Evolutionary conservation across 2,888 invertebrate genomes (phyloP).

Genomic region (Galeruca laticollis): DNA sequence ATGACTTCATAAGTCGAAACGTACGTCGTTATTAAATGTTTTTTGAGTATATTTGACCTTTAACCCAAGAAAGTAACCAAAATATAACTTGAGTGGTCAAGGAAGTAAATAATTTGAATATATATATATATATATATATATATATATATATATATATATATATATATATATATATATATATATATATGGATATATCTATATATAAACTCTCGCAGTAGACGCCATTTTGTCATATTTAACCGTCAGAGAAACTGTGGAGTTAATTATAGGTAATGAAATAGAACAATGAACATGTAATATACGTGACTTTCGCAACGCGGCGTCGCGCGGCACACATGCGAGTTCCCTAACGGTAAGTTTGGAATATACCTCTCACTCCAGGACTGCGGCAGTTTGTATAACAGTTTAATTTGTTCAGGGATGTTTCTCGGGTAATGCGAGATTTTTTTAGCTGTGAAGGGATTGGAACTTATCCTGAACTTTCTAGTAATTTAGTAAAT

Average conservation of each 20-base stretch:
- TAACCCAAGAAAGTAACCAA: no score
- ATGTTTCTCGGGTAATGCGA: background rate
- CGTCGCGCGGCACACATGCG: background rate
- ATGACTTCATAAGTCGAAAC: no score
- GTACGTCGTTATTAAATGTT: no score
- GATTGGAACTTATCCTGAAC: background rate
- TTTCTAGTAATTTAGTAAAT: background rate
- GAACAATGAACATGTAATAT: background rate
- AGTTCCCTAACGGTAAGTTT: background rate
- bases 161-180: no score
- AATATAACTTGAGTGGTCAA: no score
- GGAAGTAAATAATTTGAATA: no score
- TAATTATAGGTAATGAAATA: conserved; percentile 37
- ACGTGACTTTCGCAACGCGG: background rate
- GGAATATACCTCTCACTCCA: background rate
- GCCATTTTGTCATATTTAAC: background rate
- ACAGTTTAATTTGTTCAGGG: conserved; percentile 8
- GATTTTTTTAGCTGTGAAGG: background rate
- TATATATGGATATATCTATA: no score
- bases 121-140: no score
- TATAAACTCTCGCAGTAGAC: background rate
- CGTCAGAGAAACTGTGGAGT: conserved; percentile 6
- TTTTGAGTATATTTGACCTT: no score
- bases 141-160: no score
- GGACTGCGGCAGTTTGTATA: background rate